Percentiles rank a stretch among this genome's conserved stretches.
Evolutionary conservation across 2,888 invertebrate genomes (phyloP).

Genomic region (Ptycholaimellus sp.): DNA sequence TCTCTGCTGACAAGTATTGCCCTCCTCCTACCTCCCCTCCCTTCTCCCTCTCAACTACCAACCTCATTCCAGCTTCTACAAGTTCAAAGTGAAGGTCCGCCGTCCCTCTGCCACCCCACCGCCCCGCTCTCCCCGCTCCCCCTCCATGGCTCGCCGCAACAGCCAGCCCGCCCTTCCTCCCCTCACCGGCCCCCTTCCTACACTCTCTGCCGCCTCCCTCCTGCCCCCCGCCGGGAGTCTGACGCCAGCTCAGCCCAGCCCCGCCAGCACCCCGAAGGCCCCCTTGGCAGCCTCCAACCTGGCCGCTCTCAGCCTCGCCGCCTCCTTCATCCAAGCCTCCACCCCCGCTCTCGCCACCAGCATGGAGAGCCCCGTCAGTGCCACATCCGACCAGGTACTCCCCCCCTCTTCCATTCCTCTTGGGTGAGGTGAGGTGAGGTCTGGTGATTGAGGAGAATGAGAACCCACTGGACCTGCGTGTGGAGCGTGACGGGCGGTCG

Average conservation of each 20-base stretch:
- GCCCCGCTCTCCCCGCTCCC: neutral
- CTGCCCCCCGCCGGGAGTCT: neutral
- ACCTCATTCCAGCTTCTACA: neutral
- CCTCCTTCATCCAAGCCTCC: neutral
- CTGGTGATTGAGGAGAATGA: neutral
- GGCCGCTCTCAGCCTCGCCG: neutral
- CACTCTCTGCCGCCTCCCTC: neutral
- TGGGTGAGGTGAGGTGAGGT: too few relatives aligned
- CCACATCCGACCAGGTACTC: neutral
- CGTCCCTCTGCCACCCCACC: neutral
- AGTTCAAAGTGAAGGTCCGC: neutral
- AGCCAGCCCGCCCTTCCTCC: neutral
- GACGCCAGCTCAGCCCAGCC: neutral
- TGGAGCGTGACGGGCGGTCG: neutral
- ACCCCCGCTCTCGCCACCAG: neutral
- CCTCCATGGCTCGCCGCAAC: neutral
- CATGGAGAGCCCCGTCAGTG: too few relatives aligned
- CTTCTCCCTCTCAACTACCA: neutral
- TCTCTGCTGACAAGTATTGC: conserved; percentile 5
- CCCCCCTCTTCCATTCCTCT: neutral
- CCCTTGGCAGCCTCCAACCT: neutral
- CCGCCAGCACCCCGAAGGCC: neutral
- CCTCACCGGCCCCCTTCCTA: neutral
- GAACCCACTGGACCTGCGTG: conserved; percentile 2
- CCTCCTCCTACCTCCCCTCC: too few relatives aligned